Evolutionary conservation across 2,888 invertebrate species (phyloP), one percentile per base, ranked within the genome.

Genomic region (Polyploca ridens): DNA sequence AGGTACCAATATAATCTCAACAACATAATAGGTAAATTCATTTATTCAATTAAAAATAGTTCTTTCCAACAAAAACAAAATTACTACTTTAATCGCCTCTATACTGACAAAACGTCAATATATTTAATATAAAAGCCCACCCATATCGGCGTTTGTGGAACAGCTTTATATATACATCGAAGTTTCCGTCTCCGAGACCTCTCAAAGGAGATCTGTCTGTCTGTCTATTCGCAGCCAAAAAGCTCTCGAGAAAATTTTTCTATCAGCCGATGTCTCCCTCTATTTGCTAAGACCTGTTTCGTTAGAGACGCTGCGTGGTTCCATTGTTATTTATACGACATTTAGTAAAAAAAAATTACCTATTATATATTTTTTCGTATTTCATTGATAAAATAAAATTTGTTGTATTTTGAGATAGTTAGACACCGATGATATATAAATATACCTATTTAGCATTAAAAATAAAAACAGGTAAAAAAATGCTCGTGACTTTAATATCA

Each of bases 231-330:
- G 79, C 84, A 79, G 84, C 80, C 87, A 84, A 88, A 89, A 90
- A 84, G 87, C 87, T 84, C 83, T 86, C 74, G 81, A 88, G 89
- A 85, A 88, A 85, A 84, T 80, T 90, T 90, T 90, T 91, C 91
- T 61, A 61, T 61, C 61, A 61, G 61, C 41, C 61, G 61, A 61
- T 61, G 61, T 61, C 61, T 41, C 61, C 61, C 61, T 61, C 61
- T 61, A 61, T 61, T 61, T 61, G 41, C 61, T 61, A 61, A 61
- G 61, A 61, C 87, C 89, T 93, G 91, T 94, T 94, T 94, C 92
- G 93, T 93, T 92, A 93, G 89, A 91, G 85, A 44, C 61, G 41
- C 19, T 41, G 61, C 41, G 19, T 41, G 7, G 16, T 16, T 61
- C 61, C 61, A 61, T 61, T 61, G 73, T 66, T 62, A 16, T 54